phyloP scores from a whole-genome alignment of 2,113 vertebrate species.

The Ceratotherium simum region DNA sequence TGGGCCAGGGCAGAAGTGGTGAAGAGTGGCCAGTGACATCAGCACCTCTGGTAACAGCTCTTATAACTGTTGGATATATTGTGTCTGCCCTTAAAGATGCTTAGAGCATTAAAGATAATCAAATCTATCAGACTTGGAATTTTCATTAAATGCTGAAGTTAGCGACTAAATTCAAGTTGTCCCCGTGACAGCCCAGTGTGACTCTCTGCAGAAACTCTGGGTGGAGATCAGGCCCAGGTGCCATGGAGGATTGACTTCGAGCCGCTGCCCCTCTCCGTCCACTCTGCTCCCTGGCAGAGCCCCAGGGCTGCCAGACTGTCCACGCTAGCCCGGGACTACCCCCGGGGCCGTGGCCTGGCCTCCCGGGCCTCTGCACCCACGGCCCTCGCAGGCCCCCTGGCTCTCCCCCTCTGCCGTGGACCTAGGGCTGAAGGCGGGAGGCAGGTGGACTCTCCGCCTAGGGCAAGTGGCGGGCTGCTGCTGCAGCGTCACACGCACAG shows the following conservation, averaged over 20 bases:
- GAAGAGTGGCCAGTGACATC: not conserved
- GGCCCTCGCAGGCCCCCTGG: not conserved
- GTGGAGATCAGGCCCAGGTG: not conserved
- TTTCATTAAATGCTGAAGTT: not conserved
- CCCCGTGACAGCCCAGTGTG: not conserved
- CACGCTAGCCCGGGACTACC: too few relatives aligned
- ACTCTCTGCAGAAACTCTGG: not conserved
- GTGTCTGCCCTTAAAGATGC: not conserved
- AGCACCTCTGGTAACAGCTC: not conserved
- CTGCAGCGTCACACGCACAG: not conserved
- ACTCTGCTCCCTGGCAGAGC: not conserved
- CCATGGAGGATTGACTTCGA: not conserved
- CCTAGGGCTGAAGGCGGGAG: not conserved
- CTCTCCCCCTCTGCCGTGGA: fast-evolving
- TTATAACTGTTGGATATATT: too few relatives aligned
- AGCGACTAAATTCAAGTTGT: not conserved
- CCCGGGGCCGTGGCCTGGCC: not conserved
- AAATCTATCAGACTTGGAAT: not conserved
- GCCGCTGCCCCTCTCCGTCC: not conserved
- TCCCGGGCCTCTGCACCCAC: not conserved
- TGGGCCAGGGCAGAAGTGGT: not conserved
- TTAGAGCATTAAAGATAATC: not conserved
- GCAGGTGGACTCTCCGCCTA: not conserved
- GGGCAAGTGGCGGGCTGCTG: not conserved
- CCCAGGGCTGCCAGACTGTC: not conserved